phyloP scores from a whole-genome alignment of 1,140 invertebrate species.

The Nephila pilipes region DNA sequence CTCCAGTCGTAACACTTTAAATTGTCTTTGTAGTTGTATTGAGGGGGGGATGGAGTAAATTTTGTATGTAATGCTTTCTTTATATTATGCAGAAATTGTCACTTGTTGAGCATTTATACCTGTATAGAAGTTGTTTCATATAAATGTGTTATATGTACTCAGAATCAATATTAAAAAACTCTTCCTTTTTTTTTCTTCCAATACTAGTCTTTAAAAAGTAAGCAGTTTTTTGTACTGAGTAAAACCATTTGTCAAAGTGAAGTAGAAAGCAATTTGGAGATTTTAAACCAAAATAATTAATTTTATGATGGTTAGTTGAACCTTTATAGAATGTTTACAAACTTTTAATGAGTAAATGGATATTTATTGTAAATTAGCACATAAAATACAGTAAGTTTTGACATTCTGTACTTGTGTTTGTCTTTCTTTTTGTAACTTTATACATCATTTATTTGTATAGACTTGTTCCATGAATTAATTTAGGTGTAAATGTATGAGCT shows the following conservation, averaged over 20 bases:
- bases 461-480: no score
- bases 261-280: slow-evolving; percentile 30
- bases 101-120: slow-evolving; percentile 4
- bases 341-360: slow-evolving; percentile 64
- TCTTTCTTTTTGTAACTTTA: neutral
- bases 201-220: slow-evolving; percentile 59
- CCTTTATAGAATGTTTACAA: slow-evolving; percentile 69
- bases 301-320: slow-evolving; percentile 62
- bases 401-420: neutral
- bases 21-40: slow-evolving; percentile 1
- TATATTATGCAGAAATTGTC: slow-evolving; percentile 18
- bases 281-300: slow-evolving; percentile 62
- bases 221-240: slow-evolving; percentile 28
- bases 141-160: slow-evolving; percentile 22
- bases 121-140: neutral
- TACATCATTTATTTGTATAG: no score
- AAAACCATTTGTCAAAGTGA: slow-evolving; percentile 60
- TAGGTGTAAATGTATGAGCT: no score
- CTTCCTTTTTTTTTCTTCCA: neutral
- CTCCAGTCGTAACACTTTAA: slow-evolving; percentile 9
- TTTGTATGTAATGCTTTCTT: slow-evolving; percentile 32
- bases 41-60: neutral
- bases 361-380: slow-evolving; percentile 67
- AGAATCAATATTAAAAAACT: neutral
- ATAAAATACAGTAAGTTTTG: slow-evolving; percentile 56